A percentile compares a stretch with the other conserved stretches of the same genome.
Conservation (phyloP, 2,888 invertebrate genomes). For the Lacanobia wlatinum region DNA sequence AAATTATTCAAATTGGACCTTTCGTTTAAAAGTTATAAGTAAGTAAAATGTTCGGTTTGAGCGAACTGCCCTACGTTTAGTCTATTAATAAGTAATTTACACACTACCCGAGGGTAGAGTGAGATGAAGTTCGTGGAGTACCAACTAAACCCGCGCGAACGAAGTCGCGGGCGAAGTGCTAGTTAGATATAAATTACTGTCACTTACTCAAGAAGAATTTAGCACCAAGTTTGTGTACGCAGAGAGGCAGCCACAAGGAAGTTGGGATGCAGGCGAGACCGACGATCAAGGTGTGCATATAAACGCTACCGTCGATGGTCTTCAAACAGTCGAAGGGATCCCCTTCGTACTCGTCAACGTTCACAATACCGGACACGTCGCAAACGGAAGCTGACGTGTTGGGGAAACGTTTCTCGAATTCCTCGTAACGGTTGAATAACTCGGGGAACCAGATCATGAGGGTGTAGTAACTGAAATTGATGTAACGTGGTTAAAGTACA, state of each 20-base stretch:
- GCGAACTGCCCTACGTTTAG: too few species aligned
- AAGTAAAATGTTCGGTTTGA: too few species aligned
- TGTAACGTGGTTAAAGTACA: not conserved
- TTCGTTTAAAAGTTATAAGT: too few species aligned
- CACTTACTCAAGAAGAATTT: constrained; percentile 95
- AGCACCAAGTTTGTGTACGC: constrained; percentile 94
- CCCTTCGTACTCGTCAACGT: constrained; percentile 82
- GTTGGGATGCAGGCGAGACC: constrained; percentile 95
- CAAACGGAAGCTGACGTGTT: constrained; percentile 94
- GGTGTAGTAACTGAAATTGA: constrained; percentile 95
- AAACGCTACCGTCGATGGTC: constrained; percentile 92
- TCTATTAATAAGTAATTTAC: too few species aligned
- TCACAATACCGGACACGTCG: constrained; percentile 93
- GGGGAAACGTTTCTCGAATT: constrained; percentile 93
- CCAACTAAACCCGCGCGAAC: too few species aligned
- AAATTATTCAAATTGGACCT: too few species aligned
- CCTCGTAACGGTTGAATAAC: constrained; percentile 95
- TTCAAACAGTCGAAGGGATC: constrained; percentile 92
- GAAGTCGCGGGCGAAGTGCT: too few species aligned
- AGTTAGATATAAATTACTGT: not conserved
- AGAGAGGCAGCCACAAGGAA: constrained; percentile 94
- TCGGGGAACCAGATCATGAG: constrained; percentile 98
- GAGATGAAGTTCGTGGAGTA: too few species aligned
- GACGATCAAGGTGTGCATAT: constrained; percentile 94
- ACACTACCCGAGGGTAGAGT: too few species aligned